These are phyloP conservation scores for Chaetogeoica ovagalla DNA, from an alignment of 2,888 invertebrate species.

Conservation along the genomic window DNA sequence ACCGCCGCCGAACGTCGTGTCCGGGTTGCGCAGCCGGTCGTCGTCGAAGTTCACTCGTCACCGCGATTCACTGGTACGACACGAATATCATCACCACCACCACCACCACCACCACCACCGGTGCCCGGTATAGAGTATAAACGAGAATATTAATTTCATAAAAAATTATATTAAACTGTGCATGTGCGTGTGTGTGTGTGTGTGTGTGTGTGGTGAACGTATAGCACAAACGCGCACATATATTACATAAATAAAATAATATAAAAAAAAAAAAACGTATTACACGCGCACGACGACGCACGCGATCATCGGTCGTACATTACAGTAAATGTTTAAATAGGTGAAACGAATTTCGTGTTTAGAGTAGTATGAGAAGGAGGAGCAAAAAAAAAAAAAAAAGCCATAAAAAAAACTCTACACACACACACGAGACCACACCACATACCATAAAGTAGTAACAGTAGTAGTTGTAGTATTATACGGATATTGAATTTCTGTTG, in stretches of 20 bases:
- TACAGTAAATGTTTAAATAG: slow-evolving; percentile 18
- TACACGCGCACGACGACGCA: slow-evolving; percentile 24
- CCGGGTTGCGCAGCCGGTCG: not conserved
- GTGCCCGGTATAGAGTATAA: not conserved
- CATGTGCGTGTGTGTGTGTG: not conserved
- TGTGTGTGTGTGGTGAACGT: slow-evolving; percentile 11
- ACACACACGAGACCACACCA: not conserved
- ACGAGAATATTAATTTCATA: slow-evolving; percentile 40
- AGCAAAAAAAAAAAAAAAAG: slow-evolving; percentile 6
- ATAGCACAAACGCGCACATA: not conserved
- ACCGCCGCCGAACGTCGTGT: not conserved
- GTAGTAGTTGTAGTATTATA: not conserved
- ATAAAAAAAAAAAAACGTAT: not conserved
- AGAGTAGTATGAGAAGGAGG: not conserved
- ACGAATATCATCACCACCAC: too few species aligned
- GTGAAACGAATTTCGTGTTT: slow-evolving; percentile 16
- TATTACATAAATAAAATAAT: too few species aligned
- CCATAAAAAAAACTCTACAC: slow-evolving; percentile 25
- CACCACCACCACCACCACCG: too few species aligned
- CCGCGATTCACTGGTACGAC: slow-evolving; percentile 16
- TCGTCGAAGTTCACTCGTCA: slow-evolving; percentile 29
- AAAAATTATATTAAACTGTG: not conserved
- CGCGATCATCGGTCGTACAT: slow-evolving; percentile 10
- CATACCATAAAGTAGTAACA: not conserved
- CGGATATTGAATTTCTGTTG: slow-evolving; percentile 26